Evolutionary conservation across 30 jellyfish, hydroid and myxozoan genomes (phyloP), one percentile per base, ranked within the genome.

Genomic region (Pelagia noctiluca): DNA sequence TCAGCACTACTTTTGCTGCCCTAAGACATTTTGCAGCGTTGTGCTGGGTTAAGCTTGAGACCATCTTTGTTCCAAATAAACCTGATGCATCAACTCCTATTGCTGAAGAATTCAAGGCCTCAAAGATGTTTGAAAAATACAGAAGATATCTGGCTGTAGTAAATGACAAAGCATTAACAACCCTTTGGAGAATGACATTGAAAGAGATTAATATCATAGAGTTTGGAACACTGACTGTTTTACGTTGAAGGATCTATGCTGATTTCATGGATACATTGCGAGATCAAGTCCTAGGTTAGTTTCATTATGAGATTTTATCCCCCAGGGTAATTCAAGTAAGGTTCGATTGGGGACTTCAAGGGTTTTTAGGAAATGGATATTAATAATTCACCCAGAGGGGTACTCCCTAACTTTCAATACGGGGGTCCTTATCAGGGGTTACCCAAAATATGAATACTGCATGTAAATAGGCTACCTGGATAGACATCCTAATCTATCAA

Each of bases 61-160:
- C 8, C 12, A 42, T 42, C 8, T 42, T 42, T 42, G 57, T 42
- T 8, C 57, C 57, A 42, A 42, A 16, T 42, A 42, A 42, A 42
- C 57, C 57, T 42, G 57, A 42, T 42, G 57, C 57, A 42, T 5
- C 57, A 42, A 42, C 57, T 42, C 57, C 57, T 5, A 42, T 42
- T 42, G 57, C 57, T 42, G 57, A 42, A 42, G 57, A 42, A 42
- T 42, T 42, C 57, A 42, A 42, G 57, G 8, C 57, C 8, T 42
- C 57, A 42, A 42, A 42, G 57, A 42, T 42, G 57, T 42, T 42
- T 16, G 57, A 42, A 42, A 42, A 16, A 42, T 42, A 42, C 57
- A 42, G 57, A 16, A 8, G 16, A 16, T 42, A 42, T 42, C 16
- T 42, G 16, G 57, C 57, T 16, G 57, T 16, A 42, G 57, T 42